Evolutionary conservation across 1,140 invertebrate genomes (phyloP).

Genomic region (Drosophila setifemur): DNA sequence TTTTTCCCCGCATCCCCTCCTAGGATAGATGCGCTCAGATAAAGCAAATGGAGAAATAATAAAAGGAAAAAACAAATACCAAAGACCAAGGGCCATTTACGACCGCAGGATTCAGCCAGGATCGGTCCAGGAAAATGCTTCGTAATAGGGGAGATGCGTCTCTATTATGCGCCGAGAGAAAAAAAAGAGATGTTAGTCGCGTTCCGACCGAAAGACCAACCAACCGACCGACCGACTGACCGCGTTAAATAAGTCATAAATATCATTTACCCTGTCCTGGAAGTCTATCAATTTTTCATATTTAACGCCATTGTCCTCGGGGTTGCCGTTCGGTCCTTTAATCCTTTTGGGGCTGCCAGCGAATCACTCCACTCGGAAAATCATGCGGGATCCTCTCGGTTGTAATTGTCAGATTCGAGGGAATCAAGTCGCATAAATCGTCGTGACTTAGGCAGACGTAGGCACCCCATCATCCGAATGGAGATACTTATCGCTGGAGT

Average conservation of each 20-base stretch:
- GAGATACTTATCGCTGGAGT: conserved; percentile 46
- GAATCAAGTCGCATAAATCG: conserved; percentile 70
- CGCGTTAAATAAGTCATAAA: conserved; percentile 75
- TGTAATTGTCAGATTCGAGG: conserved; percentile 45
- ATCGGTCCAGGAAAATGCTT: conserved; percentile 40
- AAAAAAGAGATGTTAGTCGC: conserved; percentile 16
- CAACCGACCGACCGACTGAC: too few species aligned
- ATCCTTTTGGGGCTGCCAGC: conserved; percentile 46
- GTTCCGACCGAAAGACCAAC: too few species aligned
- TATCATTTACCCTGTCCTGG: conserved; percentile 75
- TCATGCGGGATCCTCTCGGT: conserved; percentile 57
- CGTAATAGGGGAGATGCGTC: conserved; percentile 37
- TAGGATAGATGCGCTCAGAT: conserved; percentile 32
- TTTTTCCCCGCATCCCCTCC: neutral
- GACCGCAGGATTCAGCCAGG: conserved; percentile 56
- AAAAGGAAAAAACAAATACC: conserved; percentile 33
- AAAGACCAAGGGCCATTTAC: conserved; percentile 64
- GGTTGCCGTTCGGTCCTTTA: too few species aligned
- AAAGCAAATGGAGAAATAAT: conserved; percentile 55
- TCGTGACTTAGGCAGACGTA: conserved; percentile 43
- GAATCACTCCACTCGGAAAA: conserved; percentile 9
- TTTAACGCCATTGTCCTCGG: conserved; percentile 67
- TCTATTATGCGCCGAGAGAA: neutral
- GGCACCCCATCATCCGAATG: neutral
- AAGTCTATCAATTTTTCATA: conserved; percentile 64